Evolutionary conservation across 2,888 invertebrate species (phyloP), one percentile per base, ranked within the genome.

Genomic region (Netelia virgata): DNA sequence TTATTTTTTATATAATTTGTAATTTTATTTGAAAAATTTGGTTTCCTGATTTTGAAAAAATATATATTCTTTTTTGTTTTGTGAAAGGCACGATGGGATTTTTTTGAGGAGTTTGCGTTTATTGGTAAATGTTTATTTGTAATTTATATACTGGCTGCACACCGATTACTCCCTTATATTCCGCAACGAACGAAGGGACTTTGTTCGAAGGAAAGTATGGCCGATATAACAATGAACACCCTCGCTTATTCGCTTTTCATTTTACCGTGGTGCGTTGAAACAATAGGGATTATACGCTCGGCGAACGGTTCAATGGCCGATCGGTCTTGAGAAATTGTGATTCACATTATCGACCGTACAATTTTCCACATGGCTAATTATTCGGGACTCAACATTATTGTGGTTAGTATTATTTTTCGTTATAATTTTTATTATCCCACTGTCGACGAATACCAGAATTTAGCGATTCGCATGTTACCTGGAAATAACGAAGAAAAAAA

Each of bases 311-410:
- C 47, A 61, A 50, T 74, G 47, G 61, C 73, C 50, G 5, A 18
- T 47, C 5, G 61, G 61, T 23, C 5, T n/a, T 61, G n/a, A 23
- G 47, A 47, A n/a, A 61, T 74, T 10, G 47, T 61, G 50, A 74
- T 74, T 63, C 61, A 50, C 20, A 36, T 61, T 47, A 47, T 59
- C 41, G 59, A n/a, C n/a, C 41, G 47, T 66, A 43, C 18, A n/a
- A 41, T 11, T 66, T 20, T 20, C 16, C 1, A 8, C 20, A 20
- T 18, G 47, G 43, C 18, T 3, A 41, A 41, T 66, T 6, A 66
- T 47, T 66, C 47, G 47, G 47, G 47, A 14, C 47, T 10, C 47
- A 11, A 11, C 2, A 47, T 14, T 47, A 47, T 47, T 47, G 3
- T 11, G 10, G 3, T 47, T 47, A 47, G 14, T 47, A 47, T 47